phyloP scores from a whole-genome alignment of 2,113 vertebrate species.

The Chaetorhynchus papuensis region DNA sequence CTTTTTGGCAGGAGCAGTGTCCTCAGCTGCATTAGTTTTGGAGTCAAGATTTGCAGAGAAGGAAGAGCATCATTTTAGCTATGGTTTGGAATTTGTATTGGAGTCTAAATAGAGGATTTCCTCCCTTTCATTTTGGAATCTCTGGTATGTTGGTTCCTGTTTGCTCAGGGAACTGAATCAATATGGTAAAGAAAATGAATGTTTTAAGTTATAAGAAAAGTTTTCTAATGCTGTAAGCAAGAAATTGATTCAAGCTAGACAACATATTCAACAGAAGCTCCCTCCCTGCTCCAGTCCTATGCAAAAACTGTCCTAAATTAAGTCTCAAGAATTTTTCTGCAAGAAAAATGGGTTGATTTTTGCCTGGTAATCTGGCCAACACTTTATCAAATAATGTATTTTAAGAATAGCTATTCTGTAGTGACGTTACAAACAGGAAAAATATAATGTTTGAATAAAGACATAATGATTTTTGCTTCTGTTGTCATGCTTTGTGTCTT shows the following conservation, averaged over 20 bases:
- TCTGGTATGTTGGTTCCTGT: slow-evolving; percentile 57
- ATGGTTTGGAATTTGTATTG: slow-evolving; percentile 17
- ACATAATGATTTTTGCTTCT: neutral
- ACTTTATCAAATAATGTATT: neutral
- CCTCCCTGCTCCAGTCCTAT: rapidly evolving
- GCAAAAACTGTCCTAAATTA: neutral
- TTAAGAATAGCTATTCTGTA: neutral
- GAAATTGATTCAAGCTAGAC: neutral
- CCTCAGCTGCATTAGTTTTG: neutral
- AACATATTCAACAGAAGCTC: neutral
- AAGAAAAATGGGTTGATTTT: neutral
- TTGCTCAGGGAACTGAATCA: slow-evolving; percentile 34
- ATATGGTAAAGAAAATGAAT: slow-evolving; percentile 36
- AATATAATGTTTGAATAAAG: neutral
- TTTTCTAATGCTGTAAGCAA: neutral
- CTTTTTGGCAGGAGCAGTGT: neutral
- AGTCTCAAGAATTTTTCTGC: neutral
- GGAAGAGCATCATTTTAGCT: neutral
- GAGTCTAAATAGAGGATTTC: slow-evolving; percentile 65
- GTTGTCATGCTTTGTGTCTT: neutral
- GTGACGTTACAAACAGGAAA: neutral
- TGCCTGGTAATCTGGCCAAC: neutral
- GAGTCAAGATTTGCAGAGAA: neutral
- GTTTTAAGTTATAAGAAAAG: neutral
- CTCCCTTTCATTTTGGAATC: slow-evolving; percentile 60